phyloP scores from a whole-genome alignment of 2,797 vertebrate species.

The Tragopan temminckii region DNA sequence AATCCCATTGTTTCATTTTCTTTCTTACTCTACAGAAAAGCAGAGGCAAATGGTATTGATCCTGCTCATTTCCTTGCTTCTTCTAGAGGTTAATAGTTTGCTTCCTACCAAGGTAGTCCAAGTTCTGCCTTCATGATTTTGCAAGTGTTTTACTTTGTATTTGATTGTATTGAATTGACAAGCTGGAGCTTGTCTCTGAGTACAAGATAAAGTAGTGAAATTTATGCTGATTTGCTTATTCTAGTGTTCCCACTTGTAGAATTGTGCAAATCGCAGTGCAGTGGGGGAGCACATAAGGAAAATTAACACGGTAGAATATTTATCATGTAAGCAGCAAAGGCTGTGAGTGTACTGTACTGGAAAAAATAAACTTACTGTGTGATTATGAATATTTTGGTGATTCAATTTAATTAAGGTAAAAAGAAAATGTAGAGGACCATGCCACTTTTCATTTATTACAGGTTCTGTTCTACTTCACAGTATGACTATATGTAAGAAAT shows the following conservation, averaged over 20 bases:
- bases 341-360: not conserved
- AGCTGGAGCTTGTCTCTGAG: not conserved
- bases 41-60: not conserved
- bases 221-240: not conserved
- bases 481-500: not conserved
- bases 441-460: not conserved
- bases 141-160: not conserved
- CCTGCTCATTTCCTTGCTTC: not conserved
- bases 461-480: not conserved
- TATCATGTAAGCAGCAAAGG: not conserved
- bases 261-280: not conserved
- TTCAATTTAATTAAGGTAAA: not conserved
- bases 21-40: not conserved
- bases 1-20: not conserved
- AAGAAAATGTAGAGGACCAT: not conserved
- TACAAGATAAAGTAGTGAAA: not conserved
- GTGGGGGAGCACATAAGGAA: not conserved
- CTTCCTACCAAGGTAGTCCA: not conserved
- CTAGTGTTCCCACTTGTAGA: not conserved
- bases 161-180: not conserved
- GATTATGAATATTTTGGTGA: not conserved
- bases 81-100: not conserved
- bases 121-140: not conserved
- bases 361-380: not conserved
- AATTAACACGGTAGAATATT: not conserved